phyloP scores from a whole-genome alignment of 2,888 invertebrate species.

The Amiota communis region DNA sequence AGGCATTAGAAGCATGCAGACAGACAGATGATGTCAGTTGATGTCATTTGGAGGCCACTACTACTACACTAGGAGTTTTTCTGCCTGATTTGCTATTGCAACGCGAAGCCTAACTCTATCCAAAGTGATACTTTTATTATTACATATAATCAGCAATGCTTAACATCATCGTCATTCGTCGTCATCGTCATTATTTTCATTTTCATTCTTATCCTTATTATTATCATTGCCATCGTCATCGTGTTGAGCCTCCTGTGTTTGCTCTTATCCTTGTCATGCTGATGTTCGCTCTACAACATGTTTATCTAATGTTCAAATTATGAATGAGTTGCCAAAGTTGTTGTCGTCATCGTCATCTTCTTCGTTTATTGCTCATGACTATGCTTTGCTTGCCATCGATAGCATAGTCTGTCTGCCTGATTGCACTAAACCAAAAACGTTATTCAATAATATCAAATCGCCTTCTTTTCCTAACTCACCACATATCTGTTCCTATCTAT shows the following conservation, averaged over 20 bases:
- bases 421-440: constrained; percentile 2
- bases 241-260: not conserved
- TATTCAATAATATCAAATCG: constrained; percentile 16
- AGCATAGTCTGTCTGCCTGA: constrained; percentile 23
- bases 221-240: not conserved
- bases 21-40: not conserved
- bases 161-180: constrained; percentile 31
- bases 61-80: constrained; percentile 51
- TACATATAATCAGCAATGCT: constrained; percentile 40
- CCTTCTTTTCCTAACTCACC: not conserved
- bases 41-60: not conserved
- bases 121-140: constrained; percentile 62
- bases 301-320: constrained; percentile 56
- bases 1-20: not conserved
- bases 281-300: constrained; percentile 37
- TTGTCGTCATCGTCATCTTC: constrained; percentile 4
- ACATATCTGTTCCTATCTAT: not conserved
- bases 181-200: constrained; percentile 48
- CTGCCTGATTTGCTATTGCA: constrained; percentile 60
- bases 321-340: constrained; percentile 45
- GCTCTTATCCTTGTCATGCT: constrained; percentile 18
- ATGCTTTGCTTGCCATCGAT: constrained; percentile 44
- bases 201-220: constrained; percentile 9
- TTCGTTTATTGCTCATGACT: constrained; percentile 8
- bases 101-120: constrained; percentile 45